phyloP scores from a whole-genome alignment of 2,888 invertebrate species.

The Aspidiotus rigidus region DNA sequence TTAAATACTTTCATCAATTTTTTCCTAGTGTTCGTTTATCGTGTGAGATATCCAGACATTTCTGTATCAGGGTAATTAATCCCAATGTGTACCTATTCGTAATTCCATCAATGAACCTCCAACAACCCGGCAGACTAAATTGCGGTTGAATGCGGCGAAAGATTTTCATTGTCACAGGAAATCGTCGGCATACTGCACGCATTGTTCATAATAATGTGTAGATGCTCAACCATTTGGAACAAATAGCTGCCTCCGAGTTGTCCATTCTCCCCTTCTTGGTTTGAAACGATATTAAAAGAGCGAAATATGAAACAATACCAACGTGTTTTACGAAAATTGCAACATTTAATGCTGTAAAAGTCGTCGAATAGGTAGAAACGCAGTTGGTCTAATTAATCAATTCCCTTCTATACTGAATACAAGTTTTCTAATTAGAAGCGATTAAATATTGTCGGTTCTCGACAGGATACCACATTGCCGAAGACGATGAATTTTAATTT shows the following conservation, averaged over 20 bases:
- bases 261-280: constrained; percentile 11
- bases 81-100: neutral
- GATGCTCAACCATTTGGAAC: constrained; percentile 10
- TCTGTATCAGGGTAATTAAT: too few species aligned
- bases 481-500: too few species aligned
- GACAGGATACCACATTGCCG: too few species aligned
- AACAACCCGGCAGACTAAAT: neutral
- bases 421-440: too few species aligned
- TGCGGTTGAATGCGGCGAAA: constrained; percentile 9
- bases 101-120: neutral
- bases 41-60: too few species aligned
- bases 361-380: too few species aligned
- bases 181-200: neutral
- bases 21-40: too few species aligned
- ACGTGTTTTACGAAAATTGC: neutral
- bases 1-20: too few species aligned
- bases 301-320: constrained; percentile 6
- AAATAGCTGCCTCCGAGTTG: constrained; percentile 10
- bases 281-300: constrained; percentile 10
- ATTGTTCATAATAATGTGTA: neutral
- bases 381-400: too few species aligned
- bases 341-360: too few species aligned
- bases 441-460: too few species aligned
- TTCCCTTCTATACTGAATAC: too few species aligned
- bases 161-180: constrained; percentile 20